phyloP scores from a whole-genome alignment of 2,113 vertebrate species.

The Trichechus manatus region DNA sequence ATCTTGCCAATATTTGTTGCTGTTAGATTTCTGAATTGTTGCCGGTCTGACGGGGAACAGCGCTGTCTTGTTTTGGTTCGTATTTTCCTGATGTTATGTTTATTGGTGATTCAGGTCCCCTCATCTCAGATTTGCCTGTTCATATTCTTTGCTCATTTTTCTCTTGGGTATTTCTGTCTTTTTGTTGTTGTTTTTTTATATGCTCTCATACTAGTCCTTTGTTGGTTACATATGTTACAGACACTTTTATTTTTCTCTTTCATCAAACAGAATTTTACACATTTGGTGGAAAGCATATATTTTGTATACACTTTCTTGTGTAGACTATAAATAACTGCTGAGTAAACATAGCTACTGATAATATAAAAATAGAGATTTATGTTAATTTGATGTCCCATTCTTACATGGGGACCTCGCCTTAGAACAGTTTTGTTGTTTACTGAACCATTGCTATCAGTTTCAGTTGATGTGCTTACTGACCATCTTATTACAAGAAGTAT shows the following conservation, averaged over 20 bases:
- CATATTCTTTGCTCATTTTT: slow-evolving; percentile 7
- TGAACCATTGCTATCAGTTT: slow-evolving; percentile 18
- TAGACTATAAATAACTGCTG: not conserved
- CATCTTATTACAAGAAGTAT: not conserved
- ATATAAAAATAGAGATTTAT: not conserved
- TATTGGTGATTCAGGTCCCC: slow-evolving; percentile 12
- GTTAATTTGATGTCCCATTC: slow-evolving; percentile 15
- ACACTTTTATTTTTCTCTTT: not conserved
- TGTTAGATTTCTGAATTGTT: slow-evolving; percentile 44
- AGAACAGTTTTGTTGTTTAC: slow-evolving; percentile 25
- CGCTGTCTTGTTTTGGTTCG: slow-evolving; percentile 28
- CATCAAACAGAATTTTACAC: not conserved
- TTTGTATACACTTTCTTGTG: not conserved
- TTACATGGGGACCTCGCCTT: not conserved
- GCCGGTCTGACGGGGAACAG: not conserved
- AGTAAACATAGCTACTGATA: not conserved
- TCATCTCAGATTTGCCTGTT: slow-evolving; percentile 37
- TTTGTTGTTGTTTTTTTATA: slow-evolving; percentile 16
- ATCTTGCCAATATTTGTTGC: slow-evolving; percentile 3
- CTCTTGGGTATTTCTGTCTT: not conserved
- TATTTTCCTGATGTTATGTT: slow-evolving; percentile 7
- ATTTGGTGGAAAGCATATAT: slow-evolving; percentile 7
- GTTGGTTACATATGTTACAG: not conserved
- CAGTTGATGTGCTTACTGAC: not conserved
- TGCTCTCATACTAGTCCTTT: not conserved